Base-by-base conservation (phyloP, 2,113 vertebrate genomes). In the Lathamus discolor region DNA sequence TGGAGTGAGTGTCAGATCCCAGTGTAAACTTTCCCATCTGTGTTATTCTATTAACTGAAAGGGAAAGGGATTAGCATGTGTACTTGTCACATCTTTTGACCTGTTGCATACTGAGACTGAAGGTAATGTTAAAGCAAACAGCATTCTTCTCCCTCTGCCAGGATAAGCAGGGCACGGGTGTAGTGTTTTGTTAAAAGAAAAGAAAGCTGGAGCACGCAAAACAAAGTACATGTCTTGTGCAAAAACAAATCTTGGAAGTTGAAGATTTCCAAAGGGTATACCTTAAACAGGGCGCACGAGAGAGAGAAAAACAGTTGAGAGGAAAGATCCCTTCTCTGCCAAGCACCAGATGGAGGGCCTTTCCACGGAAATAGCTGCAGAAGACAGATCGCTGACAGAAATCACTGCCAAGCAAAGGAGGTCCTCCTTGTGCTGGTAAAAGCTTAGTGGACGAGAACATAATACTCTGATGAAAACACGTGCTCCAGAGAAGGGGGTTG, bases 1-100 rank as follows among this genome's bases (percentile, higher is more conserved):
- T 73, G 41, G 72, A 92, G 67, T 1, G 8, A 96, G 70, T 67
- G 75, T 95, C 86, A 74, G 33, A 94, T 93, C 94, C 93, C 88
- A 97, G 37, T 92, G 90, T 97, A 98, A 98, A 97, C 96, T 93
- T 95, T 97, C 95, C 97, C 98, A 98, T 98, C 98, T 98, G 97
- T 98, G 98, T 98, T 98, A 98, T 97, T 98, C 96, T 97, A 97
- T 96, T 97, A 98, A 96, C 96, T 96, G 96, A 96, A 95, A 95
- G 93, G 97, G 95, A 97, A 89, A 97, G 94, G 97, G 96, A 97
- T 98, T 97, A 96, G 92, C n/a, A 12, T 95, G 79, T 96, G 96
- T 97, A 97, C 96, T 97, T 97, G 97, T 97, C 97, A 98, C 96
- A 97, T 98, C 97, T 97, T 95, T 80, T 98, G 97, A 97, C 97